These are phyloP conservation scores for Neomorphus geoffroyi DNA, from an alignment of 2,797 vertebrate genomes.

Conservation along the genomic window DNA sequence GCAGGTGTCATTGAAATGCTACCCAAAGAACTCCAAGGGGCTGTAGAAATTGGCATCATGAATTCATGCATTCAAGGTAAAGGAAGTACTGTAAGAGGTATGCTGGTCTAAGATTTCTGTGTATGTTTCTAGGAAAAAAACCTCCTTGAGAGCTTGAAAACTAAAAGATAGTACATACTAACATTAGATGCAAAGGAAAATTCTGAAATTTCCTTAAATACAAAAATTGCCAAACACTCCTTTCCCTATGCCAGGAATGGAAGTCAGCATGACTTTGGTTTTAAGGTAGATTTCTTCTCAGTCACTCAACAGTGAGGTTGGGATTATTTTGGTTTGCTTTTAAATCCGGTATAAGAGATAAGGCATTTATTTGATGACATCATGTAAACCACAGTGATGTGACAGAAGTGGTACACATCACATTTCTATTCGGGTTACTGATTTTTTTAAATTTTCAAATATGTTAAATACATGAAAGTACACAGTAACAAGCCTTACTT, in stretches of 20 bases:
- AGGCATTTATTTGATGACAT: neutral
- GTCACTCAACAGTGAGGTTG: neutral
- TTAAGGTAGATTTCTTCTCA: neutral
- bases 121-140: neutral
- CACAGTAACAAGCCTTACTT: neutral
- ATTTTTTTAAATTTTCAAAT: neutral
- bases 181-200: neutral
- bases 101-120: neutral
- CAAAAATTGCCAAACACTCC: neutral
- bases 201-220: neutral
- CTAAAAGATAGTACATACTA: neutral
- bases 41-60: slow-evolving; percentile 86
- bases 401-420: neutral
- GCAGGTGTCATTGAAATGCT: slow-evolving; percentile 67
- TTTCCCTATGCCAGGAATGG: neutral
- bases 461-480: neutral
- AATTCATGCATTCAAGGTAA: slow-evolving; percentile 89
- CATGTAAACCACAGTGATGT: neutral
- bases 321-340: neutral
- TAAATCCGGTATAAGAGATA: neutral
- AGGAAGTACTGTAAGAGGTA: neutral
- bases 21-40: slow-evolving; percentile 76
- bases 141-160: neutral
- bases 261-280: neutral
- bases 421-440: neutral